These are phyloP conservation scores for Actinia equina DNA, from an alignment of 64 coral and sea anemone genomes.

Conservation along the genomic window DNA sequence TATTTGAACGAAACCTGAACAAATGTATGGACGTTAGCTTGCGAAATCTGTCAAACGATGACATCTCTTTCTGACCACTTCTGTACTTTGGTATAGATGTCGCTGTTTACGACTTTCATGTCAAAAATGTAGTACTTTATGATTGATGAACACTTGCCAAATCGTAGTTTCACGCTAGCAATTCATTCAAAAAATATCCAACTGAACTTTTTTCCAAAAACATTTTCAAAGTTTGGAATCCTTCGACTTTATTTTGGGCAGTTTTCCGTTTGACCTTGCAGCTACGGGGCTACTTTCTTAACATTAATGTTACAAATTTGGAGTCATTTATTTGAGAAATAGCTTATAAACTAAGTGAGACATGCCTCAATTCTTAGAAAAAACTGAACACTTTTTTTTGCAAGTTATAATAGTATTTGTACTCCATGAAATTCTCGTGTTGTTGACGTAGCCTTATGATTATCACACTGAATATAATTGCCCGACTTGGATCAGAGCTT, in stretches of 20 bases:
- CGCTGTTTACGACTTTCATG: too few species aligned
- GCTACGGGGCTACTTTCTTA: too few species aligned
- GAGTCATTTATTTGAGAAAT: not conserved
- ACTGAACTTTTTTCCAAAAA: not conserved
- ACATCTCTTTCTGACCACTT: not conserved
- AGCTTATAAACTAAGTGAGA: not conserved
- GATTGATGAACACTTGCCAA: conserved; percentile 5
- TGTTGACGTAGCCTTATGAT: not conserved
- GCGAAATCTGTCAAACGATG: not conserved
- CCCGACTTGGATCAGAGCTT: not conserved
- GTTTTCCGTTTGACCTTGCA: too few species aligned
- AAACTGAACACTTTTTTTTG: not conserved
- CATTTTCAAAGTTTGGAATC: not conserved
- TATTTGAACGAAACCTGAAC: not conserved
- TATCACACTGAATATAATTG: not conserved
- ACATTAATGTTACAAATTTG: too few species aligned
- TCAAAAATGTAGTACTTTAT: not conserved
- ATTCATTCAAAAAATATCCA: not conserved
- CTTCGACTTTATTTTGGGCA: too few species aligned
- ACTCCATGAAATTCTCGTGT: not conserved
- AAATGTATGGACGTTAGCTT: not conserved
- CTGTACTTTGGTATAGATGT: not conserved
- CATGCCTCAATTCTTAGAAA: not conserved
- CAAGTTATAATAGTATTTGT: not conserved
- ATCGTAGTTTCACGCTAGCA: not conserved